Base-by-base conservation (phyloP, 1,140 invertebrate genomes). In the Drosophila watanabei region DNA sequence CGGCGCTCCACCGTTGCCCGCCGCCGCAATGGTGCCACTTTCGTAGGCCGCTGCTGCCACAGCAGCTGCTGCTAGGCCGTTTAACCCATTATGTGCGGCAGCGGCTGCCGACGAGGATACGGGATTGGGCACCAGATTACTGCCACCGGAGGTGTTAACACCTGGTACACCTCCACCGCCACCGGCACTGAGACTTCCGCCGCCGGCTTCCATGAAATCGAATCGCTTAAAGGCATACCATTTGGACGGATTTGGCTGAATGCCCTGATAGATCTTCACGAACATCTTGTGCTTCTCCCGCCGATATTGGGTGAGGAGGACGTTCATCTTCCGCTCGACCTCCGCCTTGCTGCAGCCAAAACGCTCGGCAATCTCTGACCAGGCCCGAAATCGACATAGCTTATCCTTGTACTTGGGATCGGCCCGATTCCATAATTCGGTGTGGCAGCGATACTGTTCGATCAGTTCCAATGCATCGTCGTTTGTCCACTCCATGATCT, bases 271-370 rank as follows among this genome's bases (percentile, higher is more conserved):
- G 56, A 93, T 75, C 70, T 93, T 93, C 8, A 93, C 76, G 49
- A 93, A 90, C 87, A 93, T 93, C 68, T 94, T 94, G 48, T 94
- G 94, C 58, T 94, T 94, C 70, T 94, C 94, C 14, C 94, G 92
- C 10, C 94, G 80, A 57, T 94, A 94, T 16, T 94, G 94, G 14
- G 94, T 94, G 8, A 94, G 92, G 32, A 94, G 75, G 13, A 94
- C 94, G 7, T 94, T 94, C 81, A 94, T 94, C 46, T 94, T 94
- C 33, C 94, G 94, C 68, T 94, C 94, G 24, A 94, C 91, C 63
- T 94, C 94, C 11, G 94, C 93, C 35, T 92, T 94, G 73, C 93
- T 94, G 78, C 93, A 94, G 20, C 93, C 85, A 28, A 94, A 93
- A 5, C 93, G 91, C 18, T 94, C 93, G 18, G 94, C 94, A 0